phyloP scores from a whole-genome alignment of 2,797 vertebrate species.

The Falco columbarius region DNA sequence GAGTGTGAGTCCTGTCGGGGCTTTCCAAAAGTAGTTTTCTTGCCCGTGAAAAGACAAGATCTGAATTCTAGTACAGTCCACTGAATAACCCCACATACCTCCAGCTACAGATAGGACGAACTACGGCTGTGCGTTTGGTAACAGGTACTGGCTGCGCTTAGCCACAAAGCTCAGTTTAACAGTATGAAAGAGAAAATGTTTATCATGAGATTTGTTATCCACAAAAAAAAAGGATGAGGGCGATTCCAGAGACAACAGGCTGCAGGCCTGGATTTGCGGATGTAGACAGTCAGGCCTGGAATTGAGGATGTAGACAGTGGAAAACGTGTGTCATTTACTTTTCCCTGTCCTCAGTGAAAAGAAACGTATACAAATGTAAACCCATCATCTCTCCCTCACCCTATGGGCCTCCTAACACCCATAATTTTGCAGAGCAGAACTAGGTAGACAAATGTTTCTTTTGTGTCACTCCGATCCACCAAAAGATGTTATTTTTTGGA shows the following conservation, averaged over 20 bases:
- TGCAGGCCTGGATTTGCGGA: not conserved
- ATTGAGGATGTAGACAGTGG: not conserved
- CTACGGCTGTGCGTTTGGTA: not conserved
- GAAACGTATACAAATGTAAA: not conserved
- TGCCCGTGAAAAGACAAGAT: not conserved
- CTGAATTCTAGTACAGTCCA: not conserved
- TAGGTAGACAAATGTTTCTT: fast-evolving
- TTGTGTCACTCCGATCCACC: not conserved
- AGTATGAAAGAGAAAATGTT: not conserved
- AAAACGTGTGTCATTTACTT: not conserved
- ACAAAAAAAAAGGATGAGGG: not conserved
- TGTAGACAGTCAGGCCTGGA: not conserved
- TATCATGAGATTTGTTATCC: fast-evolving
- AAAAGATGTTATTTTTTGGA: not conserved
- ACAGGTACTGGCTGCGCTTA: not conserved
- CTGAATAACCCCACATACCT: not conserved
- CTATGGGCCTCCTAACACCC: fast-evolving
- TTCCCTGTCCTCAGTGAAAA: not conserved
- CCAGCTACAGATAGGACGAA: not conserved
- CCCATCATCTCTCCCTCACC: not conserved
- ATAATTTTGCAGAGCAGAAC: not conserved
- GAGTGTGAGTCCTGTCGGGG: fast-evolving
- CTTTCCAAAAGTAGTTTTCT: not conserved
- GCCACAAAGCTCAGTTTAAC: not conserved
- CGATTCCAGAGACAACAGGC: not conserved